These are phyloP conservation scores for Cheilosia grossa DNA, from an alignment of 2,888 invertebrate species.

Conservation along the genomic window DNA sequence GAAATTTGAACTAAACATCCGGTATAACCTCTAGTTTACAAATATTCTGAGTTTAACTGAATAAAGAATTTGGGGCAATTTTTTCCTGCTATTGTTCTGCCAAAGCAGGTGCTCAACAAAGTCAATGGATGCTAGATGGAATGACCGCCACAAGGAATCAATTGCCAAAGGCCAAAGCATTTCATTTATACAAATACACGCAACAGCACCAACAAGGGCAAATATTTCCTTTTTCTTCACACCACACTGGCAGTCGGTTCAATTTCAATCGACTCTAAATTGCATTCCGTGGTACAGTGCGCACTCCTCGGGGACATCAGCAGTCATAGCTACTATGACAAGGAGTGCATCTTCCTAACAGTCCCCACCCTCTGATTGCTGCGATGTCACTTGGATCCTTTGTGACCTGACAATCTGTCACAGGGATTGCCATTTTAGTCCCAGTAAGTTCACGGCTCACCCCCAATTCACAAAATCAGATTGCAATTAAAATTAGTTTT, in stretches of 20 bases:
- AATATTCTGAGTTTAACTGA: no score
- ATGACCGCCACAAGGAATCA: no score
- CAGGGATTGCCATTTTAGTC: neutral
- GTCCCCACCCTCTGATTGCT: neutral
- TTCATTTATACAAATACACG: no score
- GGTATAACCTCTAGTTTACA: no score
- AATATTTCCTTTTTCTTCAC: no score
- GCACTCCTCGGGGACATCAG: neutral
- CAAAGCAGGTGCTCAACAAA: no score
- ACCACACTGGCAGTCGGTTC: neutral
- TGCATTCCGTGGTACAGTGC: neutral
- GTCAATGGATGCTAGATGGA: no score
- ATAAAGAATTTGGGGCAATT: no score
- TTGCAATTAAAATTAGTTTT: slow-evolving; percentile 54
- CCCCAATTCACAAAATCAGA: slow-evolving; percentile 48
- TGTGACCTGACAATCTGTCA: slow-evolving; percentile 1
- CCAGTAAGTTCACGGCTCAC: slow-evolving; percentile 7
- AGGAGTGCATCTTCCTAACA: neutral
- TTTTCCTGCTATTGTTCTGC: no score
- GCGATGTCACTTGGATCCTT: neutral
- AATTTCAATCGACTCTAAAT: neutral
- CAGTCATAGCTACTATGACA: slow-evolving; percentile 8
- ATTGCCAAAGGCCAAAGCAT: no score
- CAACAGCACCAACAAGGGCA: no score
- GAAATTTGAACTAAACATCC: no score